A percentile compares a stretch with the other conserved stretches of the same genome.
These are phyloP conservation scores for Condylura cristata DNA, from an alignment of 2,113 vertebrate genomes.

Conservation along the genomic window DNA sequence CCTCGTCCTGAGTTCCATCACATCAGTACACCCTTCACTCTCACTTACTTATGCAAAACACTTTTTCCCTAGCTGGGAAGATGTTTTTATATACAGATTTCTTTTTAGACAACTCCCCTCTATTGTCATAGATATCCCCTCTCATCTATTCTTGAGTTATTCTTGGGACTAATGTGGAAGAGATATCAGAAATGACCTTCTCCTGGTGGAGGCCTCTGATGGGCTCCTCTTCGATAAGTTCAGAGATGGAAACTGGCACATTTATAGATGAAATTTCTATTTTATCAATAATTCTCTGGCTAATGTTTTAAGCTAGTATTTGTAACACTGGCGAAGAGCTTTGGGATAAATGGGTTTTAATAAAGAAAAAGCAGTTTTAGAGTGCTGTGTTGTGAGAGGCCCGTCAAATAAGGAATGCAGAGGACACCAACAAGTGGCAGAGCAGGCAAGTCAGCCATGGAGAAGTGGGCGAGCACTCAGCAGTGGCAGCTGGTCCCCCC, in stretches of 20 bases:
- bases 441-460: too few relatives aligned
- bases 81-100: background rate
- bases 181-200: background rate
- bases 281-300: background rate
- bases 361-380: background rate
- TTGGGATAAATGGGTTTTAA: background rate
- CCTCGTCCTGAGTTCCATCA: background rate
- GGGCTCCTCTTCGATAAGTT: background rate
- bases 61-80: background rate
- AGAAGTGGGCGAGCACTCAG: too few relatives aligned
- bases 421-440: background rate
- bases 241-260: background rate
- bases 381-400: background rate
- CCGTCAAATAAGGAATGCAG: background rate
- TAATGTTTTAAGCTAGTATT: constrained; percentile 25
- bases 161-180: background rate
- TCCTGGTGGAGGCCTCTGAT: background rate
- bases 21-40: background rate
- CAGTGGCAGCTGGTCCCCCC: background rate
- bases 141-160: background rate
- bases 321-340: background rate
- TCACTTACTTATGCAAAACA: background rate
- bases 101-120: background rate
- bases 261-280: constrained; percentile 35
- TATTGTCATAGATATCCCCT: background rate